A percentile compares a stretch with the other conserved stretches of the same genome.
These are phyloP conservation scores for Alcedo atthis DNA, from an alignment of 2,797 vertebrate species.

Conservation along the genomic window DNA sequence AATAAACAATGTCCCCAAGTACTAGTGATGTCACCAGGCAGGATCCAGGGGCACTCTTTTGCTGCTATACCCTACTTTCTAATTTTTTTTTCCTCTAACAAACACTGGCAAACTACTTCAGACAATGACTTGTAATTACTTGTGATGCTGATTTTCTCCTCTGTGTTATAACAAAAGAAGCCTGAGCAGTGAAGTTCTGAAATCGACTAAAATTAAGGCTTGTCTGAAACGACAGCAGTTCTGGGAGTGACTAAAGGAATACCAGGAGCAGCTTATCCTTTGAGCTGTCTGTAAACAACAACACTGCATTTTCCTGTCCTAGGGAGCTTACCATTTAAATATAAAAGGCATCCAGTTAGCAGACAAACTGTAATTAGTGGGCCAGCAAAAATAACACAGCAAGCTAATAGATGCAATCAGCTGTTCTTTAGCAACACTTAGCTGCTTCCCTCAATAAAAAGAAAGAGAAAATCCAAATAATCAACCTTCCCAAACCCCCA, in stretches of 20 bases:
- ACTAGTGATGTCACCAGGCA: neutral
- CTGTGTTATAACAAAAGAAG: neutral
- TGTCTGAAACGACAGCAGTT: neutral
- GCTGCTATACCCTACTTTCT: neutral
- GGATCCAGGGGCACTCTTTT: neutral
- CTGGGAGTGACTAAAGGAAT: neutral
- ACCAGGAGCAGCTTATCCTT: neutral
- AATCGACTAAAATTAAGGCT: neutral
- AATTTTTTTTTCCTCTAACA: neutral
- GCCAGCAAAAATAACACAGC: neutral
- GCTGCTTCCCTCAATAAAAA: neutral
- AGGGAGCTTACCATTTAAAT: slow-evolving; percentile 9
- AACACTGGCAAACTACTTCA: neutral
- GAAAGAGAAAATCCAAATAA: neutral
- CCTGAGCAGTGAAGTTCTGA: neutral
- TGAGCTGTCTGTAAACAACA: slow-evolving; percentile 5
- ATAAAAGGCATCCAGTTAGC: neutral
- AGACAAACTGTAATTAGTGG: slow-evolving; percentile 13
- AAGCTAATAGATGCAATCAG: neutral
- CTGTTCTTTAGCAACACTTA: neutral
- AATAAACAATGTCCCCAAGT: neutral
- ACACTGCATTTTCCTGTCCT: neutral
- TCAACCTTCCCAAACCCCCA: fast-evolving
- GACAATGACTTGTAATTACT: neutral
- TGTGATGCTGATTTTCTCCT: neutral